Evolutionary conservation across 2,113 vertebrate species (phyloP).

Genomic region (Chlorodrepanis virens): DNA sequence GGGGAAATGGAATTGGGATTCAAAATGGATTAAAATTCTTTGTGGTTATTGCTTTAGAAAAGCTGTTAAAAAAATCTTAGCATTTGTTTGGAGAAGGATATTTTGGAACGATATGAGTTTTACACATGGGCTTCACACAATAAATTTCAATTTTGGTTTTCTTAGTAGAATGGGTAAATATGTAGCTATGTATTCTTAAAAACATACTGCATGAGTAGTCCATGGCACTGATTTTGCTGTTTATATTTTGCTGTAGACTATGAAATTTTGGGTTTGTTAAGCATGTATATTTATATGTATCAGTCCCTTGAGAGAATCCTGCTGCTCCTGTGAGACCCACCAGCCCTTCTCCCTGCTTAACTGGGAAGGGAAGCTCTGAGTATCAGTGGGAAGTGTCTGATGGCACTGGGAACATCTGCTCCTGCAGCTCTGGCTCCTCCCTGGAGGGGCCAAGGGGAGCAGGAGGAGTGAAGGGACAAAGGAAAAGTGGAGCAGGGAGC

Average conservation of each 20-base stretch:
- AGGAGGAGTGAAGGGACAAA: conserved; percentile 16
- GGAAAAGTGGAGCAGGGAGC: not conserved
- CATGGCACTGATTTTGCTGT: not conserved
- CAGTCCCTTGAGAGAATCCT: not conserved
- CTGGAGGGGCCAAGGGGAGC: not conserved
- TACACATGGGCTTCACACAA: fast-evolving
- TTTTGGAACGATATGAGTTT: not conserved
- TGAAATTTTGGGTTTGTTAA: not conserved
- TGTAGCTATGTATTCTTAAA: fast-evolving
- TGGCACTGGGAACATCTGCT: conserved; percentile 19
- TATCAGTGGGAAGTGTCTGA: not conserved
- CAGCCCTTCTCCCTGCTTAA: not conserved
- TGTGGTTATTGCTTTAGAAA: not conserved
- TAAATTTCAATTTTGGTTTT: not conserved
- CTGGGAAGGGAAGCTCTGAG: not conserved
- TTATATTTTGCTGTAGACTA: not conserved
- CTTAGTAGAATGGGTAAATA: not conserved
- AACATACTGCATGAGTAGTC: not conserved
- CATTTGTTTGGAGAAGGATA: not conserved
- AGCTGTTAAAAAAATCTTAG: not conserved
- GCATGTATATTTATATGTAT: not conserved
- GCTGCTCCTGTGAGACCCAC: not conserved
- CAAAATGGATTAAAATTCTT: not conserved
- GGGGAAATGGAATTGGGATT: fast-evolving
- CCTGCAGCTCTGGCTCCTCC: conserved; percentile 37